Evolutionary conservation across 2,113 vertebrate species (phyloP), one percentile per base, ranked within the genome.

Genomic region (Choloepus hoffmanni): DNA sequence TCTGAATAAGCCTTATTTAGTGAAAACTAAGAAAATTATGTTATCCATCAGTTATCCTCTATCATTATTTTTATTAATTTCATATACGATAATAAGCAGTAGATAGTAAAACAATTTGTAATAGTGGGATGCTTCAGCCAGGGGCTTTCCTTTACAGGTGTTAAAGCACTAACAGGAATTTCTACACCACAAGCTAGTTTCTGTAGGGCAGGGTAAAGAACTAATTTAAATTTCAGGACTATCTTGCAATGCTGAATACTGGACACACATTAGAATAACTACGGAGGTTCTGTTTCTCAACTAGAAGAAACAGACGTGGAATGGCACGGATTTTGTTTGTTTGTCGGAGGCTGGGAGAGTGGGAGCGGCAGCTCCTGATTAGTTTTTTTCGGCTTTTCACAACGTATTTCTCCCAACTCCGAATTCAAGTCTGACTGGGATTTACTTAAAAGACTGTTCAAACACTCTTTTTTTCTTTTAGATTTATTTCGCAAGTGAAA

Each of bases 401-500:
- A 89, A 92, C 82, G 48, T n/a, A 70, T 13, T 33, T 30, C 73
- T n/a, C 40, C 58, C 65, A 73, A 40, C 30, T 70, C 78, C 16
- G 11, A 23, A 36, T 40, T 62, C 26, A 30, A 62, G 84, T 48
- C 7, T 26, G 68, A 19, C 21, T 24, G n/a, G 18, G 60, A 43
- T 23, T 78, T 40, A 76, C 53, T 60, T 73, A 70, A 40, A 72
- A 65, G 84, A 70, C 36, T 82, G 48, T 92, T 55, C 53, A 77
- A 70, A 62, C 58, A 50, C 65, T 87, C 48, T 68, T 68, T 55
- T 24, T 9, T 50, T 62, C 83, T 10, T 92, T 85, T 24, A 45
- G 33, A 83, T 95, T 94, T 94, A 83, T 95, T 94, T 94, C 55
- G 4, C 92, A 81, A 95, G 33, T 18, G 58, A 81, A 83, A 84